Percentiles rank a stretch among this genome's conserved stretches.
Conservation (phyloP, 2,888 invertebrate species). For the Drosophila kambysellisi region DNA sequence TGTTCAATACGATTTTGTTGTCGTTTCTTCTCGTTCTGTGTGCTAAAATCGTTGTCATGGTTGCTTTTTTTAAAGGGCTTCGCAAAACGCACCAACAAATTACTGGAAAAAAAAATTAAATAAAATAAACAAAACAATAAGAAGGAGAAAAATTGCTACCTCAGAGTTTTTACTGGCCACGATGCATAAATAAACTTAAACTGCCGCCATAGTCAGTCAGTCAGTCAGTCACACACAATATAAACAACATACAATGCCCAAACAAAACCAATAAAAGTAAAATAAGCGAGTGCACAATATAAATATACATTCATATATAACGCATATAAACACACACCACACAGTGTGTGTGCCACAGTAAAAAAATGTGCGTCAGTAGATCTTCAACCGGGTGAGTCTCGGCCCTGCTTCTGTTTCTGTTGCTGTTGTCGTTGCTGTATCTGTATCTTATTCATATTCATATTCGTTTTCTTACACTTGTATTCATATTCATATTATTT, state of each 20-base stretch:
- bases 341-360: conserved; percentile 32
- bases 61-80: conserved; percentile 51
- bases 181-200: conserved; percentile 68
- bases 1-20: conserved; percentile 26
- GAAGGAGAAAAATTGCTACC: conserved; percentile 37
- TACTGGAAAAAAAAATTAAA: conserved; percentile 7
- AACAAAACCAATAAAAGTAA: conserved; percentile 73
- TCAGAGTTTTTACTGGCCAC: conserved; percentile 54
- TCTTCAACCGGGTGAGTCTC: conserved; percentile 17
- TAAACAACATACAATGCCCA: conserved; percentile 66
- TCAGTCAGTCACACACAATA: conserved; percentile 47
- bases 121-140: not conserved
- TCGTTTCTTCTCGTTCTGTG: conserved; percentile 17
- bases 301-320: conserved; percentile 58
- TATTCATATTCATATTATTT: conserved; percentile 22
- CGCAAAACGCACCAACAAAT: conserved; percentile 38
- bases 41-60: conserved; percentile 20
- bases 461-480: conserved; percentile 19
- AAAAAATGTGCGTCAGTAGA: conserved; percentile 62
- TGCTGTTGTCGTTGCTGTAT: conserved; percentile 1
- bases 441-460: conserved; percentile 19
- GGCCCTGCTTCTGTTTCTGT: conserved; percentile 25
- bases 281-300: conserved; percentile 65
- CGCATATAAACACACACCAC: conserved; percentile 50
- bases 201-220: conserved; percentile 46